Evolutionary conservation across 2,113 vertebrate species (phyloP), one percentile per base, ranked within the genome.

Genomic region (Phoxinus phoxinus): DNA sequence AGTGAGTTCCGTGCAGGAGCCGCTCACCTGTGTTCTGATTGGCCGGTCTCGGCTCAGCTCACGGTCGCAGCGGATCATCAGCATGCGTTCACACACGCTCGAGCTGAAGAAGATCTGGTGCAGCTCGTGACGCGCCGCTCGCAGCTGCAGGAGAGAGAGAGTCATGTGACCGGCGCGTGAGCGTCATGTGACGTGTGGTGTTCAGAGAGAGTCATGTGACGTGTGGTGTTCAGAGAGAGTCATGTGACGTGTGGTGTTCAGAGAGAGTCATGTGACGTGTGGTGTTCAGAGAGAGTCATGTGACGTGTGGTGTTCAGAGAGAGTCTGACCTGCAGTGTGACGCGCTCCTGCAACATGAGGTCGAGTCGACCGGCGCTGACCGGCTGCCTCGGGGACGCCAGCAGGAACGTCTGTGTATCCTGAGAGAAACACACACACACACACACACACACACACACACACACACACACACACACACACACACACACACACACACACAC

Each of bases 61-160:
- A 77, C 94, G 88, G 90, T 95, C 95, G 91, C 89, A 88, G 84
- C 86, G 85, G 89, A 95, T 95, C 80, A 94, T 84, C 91, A 93
- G 91, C 94, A 95, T 95, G 89, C 84, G 90, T 72, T 94, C 94
- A 27, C 59, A 41, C 3, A 87, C 81, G 84, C 92, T 86, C 79
- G 89, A 86, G 56, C 88, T 87, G 89, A 95, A 95, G 92, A 94
- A 93, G 58, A 95, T 86, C 87, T 94, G 91, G 35, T 92, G 83
- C 67, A 95, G 53, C 83, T 95, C 94, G 13, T 91, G 93, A 9
- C 89, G 94, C 1, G 93, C 89, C 0, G 94, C 91, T 0, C 91
- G 91, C 82, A 95, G 91, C 94, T 95, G 89, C 1, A 69, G 2
- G 17, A 19, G 15, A 59, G 35, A 27, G 23, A 63, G 19, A 37